phyloP scores from a whole-genome alignment of 1,140 invertebrate genomes.

The Pachyrhynchus sulphureomaculatus region DNA sequence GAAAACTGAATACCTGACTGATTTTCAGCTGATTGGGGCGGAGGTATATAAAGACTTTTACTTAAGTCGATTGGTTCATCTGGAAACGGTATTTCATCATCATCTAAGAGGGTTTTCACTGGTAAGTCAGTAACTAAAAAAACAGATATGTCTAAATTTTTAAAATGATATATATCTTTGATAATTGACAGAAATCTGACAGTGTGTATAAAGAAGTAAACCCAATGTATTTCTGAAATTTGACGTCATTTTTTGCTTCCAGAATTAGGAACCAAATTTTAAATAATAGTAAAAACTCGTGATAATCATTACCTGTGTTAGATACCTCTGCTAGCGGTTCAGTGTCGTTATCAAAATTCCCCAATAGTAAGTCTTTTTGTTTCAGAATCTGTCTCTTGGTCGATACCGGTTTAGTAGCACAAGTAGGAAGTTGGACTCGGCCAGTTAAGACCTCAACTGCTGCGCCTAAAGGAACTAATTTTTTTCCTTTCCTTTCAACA shows the following conservation, averaged over 20 bases:
- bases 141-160: too few relatives aligned
- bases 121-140: conserved; percentile 16
- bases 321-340: conserved; percentile 10
- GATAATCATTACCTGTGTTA: conserved; percentile 16
- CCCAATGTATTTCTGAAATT: too few relatives aligned
- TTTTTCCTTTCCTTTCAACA: conserved; percentile 74
- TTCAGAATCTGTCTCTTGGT: conserved; percentile 57
- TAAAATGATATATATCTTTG: too few relatives aligned
- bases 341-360: conserved; percentile 61
- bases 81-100: conserved; percentile 66
- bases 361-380: conserved; percentile 66
- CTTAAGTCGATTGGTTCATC: conserved; percentile 64
- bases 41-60: conserved; percentile 53
- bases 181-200: too few relatives aligned
- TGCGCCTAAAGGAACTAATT: conserved; percentile 76
- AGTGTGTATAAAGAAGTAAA: too few relatives aligned
- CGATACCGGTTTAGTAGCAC: conserved; percentile 57
- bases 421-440: conserved; percentile 67
- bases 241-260: too few relatives aligned
- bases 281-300: too few relatives aligned
- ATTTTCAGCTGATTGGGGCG: conserved; percentile 42
- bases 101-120: conserved; percentile 66
- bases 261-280: too few relatives aligned
- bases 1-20: conserved; percentile 41
- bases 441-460: conserved; percentile 84